A percentile compares a stretch with the other conserved stretches of the same genome.
phyloP scores from a whole-genome alignment of 2,797 vertebrate species.

The Orestias chungarensis region DNA sequence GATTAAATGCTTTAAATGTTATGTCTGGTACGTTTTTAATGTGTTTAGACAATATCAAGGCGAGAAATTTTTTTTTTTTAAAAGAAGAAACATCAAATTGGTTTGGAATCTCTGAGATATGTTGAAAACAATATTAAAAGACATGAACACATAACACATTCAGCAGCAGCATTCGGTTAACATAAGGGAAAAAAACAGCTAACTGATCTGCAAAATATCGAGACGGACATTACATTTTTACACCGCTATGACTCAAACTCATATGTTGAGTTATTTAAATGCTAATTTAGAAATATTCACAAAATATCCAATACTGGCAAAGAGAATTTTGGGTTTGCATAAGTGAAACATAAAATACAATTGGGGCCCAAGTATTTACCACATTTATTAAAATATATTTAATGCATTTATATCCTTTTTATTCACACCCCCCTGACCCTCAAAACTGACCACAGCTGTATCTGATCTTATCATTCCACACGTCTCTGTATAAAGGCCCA shows the following conservation, averaged over 20 bases:
- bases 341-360: background rate
- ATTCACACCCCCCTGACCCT: background rate
- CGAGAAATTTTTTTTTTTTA: conserved; percentile 7
- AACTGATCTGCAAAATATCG: background rate
- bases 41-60: conserved; percentile 25
- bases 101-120: conserved; percentile 4
- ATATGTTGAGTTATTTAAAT: too few species aligned
- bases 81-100: conserved; percentile 3
- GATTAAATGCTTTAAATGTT: conserved; percentile 19
- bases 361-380: too few species aligned
- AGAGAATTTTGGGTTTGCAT: background rate
- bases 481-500: too few species aligned
- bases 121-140: conserved; percentile 1
- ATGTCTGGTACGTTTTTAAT: conserved; percentile 7
- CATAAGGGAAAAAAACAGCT: background rate
- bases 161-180: background rate
- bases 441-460: background rate
- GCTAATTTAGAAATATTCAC: background rate
- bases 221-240: too few species aligned
- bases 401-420: background rate
- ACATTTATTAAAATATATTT: background rate
- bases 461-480: too few species aligned
- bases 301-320: background rate
- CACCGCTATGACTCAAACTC: too few species aligned
- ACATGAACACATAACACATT: background rate